Conservation (phyloP, 2,113 vertebrate genomes). For the Eubucco bourcierii region DNA sequence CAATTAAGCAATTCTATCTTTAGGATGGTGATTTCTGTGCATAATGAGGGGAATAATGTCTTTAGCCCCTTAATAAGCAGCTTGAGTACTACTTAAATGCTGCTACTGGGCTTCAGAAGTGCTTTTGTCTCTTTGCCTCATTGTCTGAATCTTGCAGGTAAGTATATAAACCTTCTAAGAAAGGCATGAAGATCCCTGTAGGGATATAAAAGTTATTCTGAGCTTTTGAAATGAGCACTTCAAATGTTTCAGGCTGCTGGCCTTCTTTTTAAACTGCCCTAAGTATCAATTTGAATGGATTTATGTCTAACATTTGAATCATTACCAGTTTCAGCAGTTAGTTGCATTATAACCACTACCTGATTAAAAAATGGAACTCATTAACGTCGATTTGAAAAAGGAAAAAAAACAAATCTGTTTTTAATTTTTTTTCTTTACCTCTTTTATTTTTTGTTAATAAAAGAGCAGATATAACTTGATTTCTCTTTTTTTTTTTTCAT, state of each 20-base stretch:
- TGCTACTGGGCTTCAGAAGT: neutral
- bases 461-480: neutral
- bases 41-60: neutral
- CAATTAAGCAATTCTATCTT: neutral
- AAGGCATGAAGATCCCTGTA: neutral
- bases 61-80: neutral
- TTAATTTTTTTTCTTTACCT: neutral
- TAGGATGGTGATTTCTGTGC: neutral
- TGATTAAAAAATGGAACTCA: neutral
- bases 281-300: constrained; percentile 20
- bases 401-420: neutral
- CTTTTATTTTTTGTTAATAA: neutral
- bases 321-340: neutral
- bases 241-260: constrained; percentile 1
- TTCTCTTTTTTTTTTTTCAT: neutral
- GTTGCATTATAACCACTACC: neutral
- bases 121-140: neutral
- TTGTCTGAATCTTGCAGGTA: neutral
- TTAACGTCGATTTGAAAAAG: neutral
- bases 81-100: neutral
- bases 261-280: neutral
- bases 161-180: neutral
- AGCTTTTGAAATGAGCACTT: constrained; percentile 7
- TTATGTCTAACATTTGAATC: neutral
- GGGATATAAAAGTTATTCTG: neutral